Base-by-base conservation (phyloP, 2,888 invertebrate genomes). In the Philereme transversata region DNA sequence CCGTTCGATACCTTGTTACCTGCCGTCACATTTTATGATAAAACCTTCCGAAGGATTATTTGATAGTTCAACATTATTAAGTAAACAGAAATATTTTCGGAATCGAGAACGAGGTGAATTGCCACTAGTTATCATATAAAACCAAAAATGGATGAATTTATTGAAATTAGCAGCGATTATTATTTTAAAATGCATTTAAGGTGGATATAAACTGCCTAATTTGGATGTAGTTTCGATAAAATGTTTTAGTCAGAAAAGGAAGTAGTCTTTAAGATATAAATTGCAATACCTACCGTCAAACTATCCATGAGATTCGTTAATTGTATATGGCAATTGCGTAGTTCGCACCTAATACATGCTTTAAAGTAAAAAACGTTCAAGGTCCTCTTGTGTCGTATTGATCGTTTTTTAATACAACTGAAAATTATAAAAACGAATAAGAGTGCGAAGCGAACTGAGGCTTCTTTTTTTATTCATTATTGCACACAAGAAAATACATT, bases 1-100 rank as follows among this genome's bases (percentile, higher is more conserved):
- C 69, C 62, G 77, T 74, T 79, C 76, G 73, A 77, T 79, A 75
- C 65, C 56, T 35, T 66, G 65, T 56, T 35, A 64, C 67, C 61
- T 55, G 52, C 36, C 54, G 47, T 35, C 5, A 43, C 35, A 48
- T 47, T 49, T 38, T 11, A 38, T 10, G 48, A n/a, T 36, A 38
- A 36, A 35, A 49, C 41, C 10, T 54, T 22, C 22, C 22, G 22
- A 22, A 22, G 1, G 22, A 22, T 22, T 22, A 22, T 22, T 22
- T 43, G 7, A 43, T 48, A 33, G 44, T 33, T 34, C 10, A 41
- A 57, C 46, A 51, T 58, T 55, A 57, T 22, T 40, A 53, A 54
- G 8, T 44, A 45, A 57, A 61, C 36, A 46, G 54, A 60, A 62
- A 54, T 54, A 52, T 60, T 59, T 57, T 53, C 51, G 44, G 49